Conservation (phyloP, 2,888 invertebrate species). For the Phragmatobia fuliginosa region DNA sequence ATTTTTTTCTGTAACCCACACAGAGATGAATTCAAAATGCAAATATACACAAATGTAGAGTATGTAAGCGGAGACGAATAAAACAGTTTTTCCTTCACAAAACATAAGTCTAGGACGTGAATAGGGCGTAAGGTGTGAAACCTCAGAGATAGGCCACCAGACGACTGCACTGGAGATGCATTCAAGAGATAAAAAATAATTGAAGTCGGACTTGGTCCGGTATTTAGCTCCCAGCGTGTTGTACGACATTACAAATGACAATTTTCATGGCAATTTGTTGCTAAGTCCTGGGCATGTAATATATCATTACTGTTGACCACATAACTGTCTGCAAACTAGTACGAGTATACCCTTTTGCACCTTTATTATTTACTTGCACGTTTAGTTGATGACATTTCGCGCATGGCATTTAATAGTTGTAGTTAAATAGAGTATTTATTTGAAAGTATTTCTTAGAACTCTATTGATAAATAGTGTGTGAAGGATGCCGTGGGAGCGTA, state of each 20-base stretch:
- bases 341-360: not conserved
- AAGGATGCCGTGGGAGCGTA: conserved; percentile 55
- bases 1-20: not conserved
- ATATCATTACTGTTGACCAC: conserved; percentile 7
- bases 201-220: conserved; percentile 71
- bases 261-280: conserved; percentile 49
- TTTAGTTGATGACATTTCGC: not conserved
- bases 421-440: not conserved
- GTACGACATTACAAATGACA: conserved; percentile 47
- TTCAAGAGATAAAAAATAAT: conserved; percentile 76
- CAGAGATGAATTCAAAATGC: not conserved
- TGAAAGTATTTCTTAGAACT: conserved; percentile 17
- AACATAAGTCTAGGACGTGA: conserved; percentile 56
- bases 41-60: conserved; percentile 3
- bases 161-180: conserved; percentile 64
- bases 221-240: conserved; percentile 35
- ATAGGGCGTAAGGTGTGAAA: conserved; percentile 69
- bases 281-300: conserved; percentile 34
- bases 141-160: conserved; percentile 62
- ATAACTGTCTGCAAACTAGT: conserved; percentile 14
- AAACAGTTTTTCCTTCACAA: conserved; percentile 44
- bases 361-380: no score
- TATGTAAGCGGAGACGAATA: conserved; percentile 20
- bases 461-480: conserved; percentile 33
- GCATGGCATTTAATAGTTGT: not conserved